Percentiles rank a stretch among this genome's conserved stretches.
phyloP scores from a whole-genome alignment of 2,888 invertebrate species.

The Scelioninae gen. 1 region DNA sequence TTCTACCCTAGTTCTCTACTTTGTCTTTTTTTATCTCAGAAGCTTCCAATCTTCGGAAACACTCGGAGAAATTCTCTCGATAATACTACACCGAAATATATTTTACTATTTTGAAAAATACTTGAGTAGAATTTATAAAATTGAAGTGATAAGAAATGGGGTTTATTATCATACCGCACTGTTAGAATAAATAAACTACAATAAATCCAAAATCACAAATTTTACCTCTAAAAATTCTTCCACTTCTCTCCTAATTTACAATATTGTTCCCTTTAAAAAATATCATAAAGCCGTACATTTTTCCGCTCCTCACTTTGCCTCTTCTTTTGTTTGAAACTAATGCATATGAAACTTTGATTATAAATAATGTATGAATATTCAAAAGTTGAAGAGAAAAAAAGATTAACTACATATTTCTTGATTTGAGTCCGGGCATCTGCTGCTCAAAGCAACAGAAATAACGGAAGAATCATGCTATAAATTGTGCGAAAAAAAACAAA shows the following conservation, averaged over 20 bases:
- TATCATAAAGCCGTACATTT: too few species aligned
- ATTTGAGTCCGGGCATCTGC: neutral
- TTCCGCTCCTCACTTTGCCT: too few species aligned
- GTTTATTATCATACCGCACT: neutral
- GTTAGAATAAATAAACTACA: too few species aligned
- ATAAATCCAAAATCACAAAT: too few species aligned
- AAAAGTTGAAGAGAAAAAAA: too few species aligned
- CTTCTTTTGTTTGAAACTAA: too few species aligned
- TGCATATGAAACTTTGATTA: too few species aligned
- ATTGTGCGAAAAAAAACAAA: conserved; percentile 24
- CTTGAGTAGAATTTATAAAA: conserved; percentile 10
- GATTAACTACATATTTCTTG: neutral
- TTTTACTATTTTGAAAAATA: neutral
- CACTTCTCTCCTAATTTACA: too few species aligned
- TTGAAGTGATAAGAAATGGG: neutral
- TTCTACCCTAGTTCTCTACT: too few species aligned
- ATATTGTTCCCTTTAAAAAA: too few species aligned
- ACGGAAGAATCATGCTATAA: conserved; percentile 21
- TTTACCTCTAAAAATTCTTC: too few species aligned
- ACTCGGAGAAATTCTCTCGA: neutral
- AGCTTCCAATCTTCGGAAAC: neutral
- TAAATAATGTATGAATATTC: too few species aligned
- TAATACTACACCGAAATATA: neutral
- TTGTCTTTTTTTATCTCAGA: neutral
- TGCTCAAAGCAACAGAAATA: neutral